Evolutionary conservation across 1,140 invertebrate species (phyloP), one percentile per base, ranked within the genome.

Genomic region (Triops longicaudatus): DNA sequence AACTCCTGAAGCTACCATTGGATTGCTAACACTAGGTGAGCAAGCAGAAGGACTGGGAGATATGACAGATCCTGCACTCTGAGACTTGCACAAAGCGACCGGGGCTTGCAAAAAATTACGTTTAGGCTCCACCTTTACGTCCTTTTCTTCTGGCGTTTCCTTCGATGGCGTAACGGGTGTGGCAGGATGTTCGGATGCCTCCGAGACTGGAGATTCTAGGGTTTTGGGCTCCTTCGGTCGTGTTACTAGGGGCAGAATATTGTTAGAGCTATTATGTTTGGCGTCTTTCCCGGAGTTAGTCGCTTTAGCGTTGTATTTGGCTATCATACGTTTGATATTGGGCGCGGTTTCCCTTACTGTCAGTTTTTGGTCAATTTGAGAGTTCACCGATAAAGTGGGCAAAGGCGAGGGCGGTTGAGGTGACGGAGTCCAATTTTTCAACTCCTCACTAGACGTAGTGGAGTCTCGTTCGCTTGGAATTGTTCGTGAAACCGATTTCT

Each of bases 271-370:
- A 26, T 83, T 84, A 63, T 78, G 81, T 14, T 78, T 72, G 22
- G 77, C 72, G 14, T 83, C 84, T 76, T 82, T 80, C 74, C 84
- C 84, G 81, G 86, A 85, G 81, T 87, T 86, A 76, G 86, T 86
- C 22, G 87, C 83, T 79, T 87, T 87, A 81, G 86, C 86, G 79
- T 90, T 90, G 80, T 90, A 91, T 79, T 87, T 85, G 76, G 87
- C 88, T 79, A 91, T 88, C 88, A 91, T 91, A 78, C 89, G 86
- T 72, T 87, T 83, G 50, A 91, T 90, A 76, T 87, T 88, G 0
- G 89, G 89, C 0, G 89, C 87, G 9, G 89, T 87, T 81, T 90
- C 89, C 80, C 89, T 28, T 75, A 76, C 14, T 76, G 41, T 14
- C 79, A 79, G 72, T 79, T 79, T 79, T 80, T 75, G n/a, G 37